Base-by-base conservation (phyloP, 2,888 invertebrate species). In the Clitarchus hookeri region DNA sequence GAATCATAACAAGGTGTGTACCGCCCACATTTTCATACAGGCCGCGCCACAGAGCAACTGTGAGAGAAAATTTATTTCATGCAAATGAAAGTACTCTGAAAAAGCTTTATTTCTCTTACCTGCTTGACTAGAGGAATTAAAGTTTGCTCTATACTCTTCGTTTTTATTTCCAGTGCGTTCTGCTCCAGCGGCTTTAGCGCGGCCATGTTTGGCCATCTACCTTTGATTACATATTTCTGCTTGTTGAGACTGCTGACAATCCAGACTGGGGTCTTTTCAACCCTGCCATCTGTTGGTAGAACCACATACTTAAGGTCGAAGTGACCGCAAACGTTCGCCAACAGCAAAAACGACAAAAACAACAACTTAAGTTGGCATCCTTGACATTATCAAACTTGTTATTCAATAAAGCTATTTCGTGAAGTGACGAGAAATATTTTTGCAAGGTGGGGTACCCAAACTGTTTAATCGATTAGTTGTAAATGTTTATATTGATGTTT, bases 111-210 rank as follows among this genome's bases (percentile, higher is more conserved):
- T 84, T 80, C 25, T 89, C 93, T 93, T 95, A 98, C 98, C 97
- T 98, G 98, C 92, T 97, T 97, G 91, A 98, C 96, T 92, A 98
- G 95, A 90, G 98, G 98, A 91, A 98, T 95, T 90, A 98, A 95
- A 90, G 97, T 97, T 93, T 96, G 96, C 93, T 98, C 98, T 93
- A 98, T 96, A 92, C 97, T 97, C 94, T 96, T 96, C 90, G 97
- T 98, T 93, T 96, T 96, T 92, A 98, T 97, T 93, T 97, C 97
- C 92, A 97, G 90, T 88, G 90, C 91, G 88, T 90, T 89, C 87
- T 89, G 86, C 83, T 88, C 88, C 77, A 87, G 85, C 88, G 87
- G 86, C 86, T 87, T 88, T 84, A 86, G 86, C 80, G 87, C 86
- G 85, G 87, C 88, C 88, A 88, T 88, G 87, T 87, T 88, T 84